Percentiles rank a stretch among this genome's conserved stretches.
These are phyloP conservation scores for Frankliniella fusca DNA, from an alignment of 2,888 invertebrate species.

Conservation along the genomic window DNA sequence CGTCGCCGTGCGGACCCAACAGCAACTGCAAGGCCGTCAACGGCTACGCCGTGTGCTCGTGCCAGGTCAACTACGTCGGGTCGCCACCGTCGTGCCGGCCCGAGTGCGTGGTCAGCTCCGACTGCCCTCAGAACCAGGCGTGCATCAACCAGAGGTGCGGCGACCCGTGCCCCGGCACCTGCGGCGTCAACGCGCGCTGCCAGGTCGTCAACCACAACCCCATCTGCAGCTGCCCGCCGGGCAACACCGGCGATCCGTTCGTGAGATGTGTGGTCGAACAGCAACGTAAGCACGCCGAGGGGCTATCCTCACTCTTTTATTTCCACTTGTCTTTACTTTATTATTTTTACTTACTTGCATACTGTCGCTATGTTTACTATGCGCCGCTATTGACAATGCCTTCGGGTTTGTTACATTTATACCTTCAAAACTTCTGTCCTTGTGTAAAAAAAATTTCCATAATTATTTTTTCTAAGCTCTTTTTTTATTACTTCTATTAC, in stretches of 20 bases:
- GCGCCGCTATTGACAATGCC: background rate
- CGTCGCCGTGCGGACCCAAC: conserved; percentile 65
- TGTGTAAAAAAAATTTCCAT: background rate
- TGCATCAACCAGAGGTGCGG: conserved; percentile 61
- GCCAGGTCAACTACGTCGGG: conserved; percentile 59
- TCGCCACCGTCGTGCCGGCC: conserved; percentile 62
- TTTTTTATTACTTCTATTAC: conserved; percentile 7
- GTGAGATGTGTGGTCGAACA: conserved; percentile 48
- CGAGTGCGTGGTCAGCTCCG: conserved; percentile 62
- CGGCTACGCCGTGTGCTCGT: conserved; percentile 61
- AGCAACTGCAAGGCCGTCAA: conserved; percentile 61
- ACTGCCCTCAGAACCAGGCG: conserved; percentile 61
- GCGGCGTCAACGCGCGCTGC: conserved; percentile 61
- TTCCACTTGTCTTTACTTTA: conserved; percentile 29
- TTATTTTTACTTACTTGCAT: conserved; percentile 16
- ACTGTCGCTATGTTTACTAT: background rate
- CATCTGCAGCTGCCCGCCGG: conserved; percentile 61
- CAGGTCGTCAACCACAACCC: conserved; percentile 65
- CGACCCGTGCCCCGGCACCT: conserved; percentile 64
- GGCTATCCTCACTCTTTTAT: conserved; percentile 31
- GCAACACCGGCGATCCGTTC: conserved; percentile 63
- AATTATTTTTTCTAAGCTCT: background rate
- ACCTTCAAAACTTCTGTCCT: background rate
- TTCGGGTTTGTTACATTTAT: background rate
- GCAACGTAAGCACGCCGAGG: conserved; percentile 43